Base-by-base conservation (phyloP, 2,888 invertebrate genomes). In the Leucophora obtusa region DNA sequence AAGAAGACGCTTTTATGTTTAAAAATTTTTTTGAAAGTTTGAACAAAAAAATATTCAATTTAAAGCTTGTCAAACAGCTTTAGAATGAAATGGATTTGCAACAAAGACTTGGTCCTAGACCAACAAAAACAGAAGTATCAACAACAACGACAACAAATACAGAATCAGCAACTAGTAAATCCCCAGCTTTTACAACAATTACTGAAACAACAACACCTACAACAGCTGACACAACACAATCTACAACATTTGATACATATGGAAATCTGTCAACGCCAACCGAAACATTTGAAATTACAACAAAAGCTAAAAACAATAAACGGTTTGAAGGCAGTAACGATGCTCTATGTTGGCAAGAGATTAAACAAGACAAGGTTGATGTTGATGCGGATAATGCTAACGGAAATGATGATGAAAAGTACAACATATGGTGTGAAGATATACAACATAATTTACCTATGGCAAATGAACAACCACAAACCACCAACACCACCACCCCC, bases 31-130 rank as follows among this genome's bases (percentile, higher is more conserved):
- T 51, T 58, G n/a, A 15, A n/a, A n/a, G 58, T 35, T 63, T 58
- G 18, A 50, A 54, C 38, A 14, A 66, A 60, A 62, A 43, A 74
- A 35, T 68, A 43, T 43, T 53, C 60, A 72, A 70, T 70, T 74
- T 21, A 60, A 38, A 77, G 60, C 73, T 65, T 62, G 73, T 69
- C 68, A 72, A 82, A 89, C 88, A 86, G 89, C 89, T 89, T 88
- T 87, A 90, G 86, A 89, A 89, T 89, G 89, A 89, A 89, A 89
- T 89, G 89, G 89, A 89, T 89, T 86, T 87, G 86, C 85, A 89
- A 87, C 86, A 86, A 84, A 85, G 85, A 85, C 83, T 86, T 87
- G 89, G 88, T 88, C 87, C 83, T 85, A 84, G 88, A 86, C 89
- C 89, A 88, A 86, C 84, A 84, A 60, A 80, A 77, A 10, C 82